phyloP scores from a whole-genome alignment of 1,140 invertebrate species.

The Hyposmocoma kahamanoa region DNA sequence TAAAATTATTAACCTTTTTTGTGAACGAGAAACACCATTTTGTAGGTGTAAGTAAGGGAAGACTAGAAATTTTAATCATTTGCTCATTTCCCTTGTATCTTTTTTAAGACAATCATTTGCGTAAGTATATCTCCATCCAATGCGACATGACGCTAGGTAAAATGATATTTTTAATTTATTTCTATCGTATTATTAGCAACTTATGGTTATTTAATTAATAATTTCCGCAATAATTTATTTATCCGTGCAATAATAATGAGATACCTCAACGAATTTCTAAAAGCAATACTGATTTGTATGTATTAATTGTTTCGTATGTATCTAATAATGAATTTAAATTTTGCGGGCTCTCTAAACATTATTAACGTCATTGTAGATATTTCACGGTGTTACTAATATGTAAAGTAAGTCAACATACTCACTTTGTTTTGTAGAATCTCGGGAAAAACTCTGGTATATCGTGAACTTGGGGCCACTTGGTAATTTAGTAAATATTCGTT shows the following conservation, averaged over 20 bases:
- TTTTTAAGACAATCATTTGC: neutral
- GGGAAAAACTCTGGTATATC: constrained; percentile 14
- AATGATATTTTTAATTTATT: constrained; percentile 20
- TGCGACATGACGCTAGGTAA: constrained; percentile 57
- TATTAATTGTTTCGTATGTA: neutral
- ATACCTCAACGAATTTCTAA: constrained; percentile 53
- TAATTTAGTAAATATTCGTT: constrained; percentile 30
- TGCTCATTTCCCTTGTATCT: constrained; percentile 41
- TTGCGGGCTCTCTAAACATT: constrained; percentile 8
- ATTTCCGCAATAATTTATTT: constrained; percentile 35
- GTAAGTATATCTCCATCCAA: constrained; percentile 45
- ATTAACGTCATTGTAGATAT: neutral
- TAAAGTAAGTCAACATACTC: constrained; percentile 15
- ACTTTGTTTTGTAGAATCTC: constrained; percentile 8
- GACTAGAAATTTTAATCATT: constrained; percentile 10
- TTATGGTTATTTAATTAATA: constrained; percentile 10
- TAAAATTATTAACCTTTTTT: too few species aligned
- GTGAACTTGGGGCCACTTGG: constrained; percentile 59
- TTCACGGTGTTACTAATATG: too few species aligned
- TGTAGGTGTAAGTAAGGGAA: neutral
- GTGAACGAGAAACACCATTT: constrained; percentile 3
- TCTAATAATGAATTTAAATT: constrained; percentile 11
- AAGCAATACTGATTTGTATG: constrained; percentile 52
- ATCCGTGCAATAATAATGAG: constrained; percentile 12
- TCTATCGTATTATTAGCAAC: constrained; percentile 21